phyloP scores from a whole-genome alignment of 2,113 vertebrate genomes.

The Callopanchax toddi region DNA sequence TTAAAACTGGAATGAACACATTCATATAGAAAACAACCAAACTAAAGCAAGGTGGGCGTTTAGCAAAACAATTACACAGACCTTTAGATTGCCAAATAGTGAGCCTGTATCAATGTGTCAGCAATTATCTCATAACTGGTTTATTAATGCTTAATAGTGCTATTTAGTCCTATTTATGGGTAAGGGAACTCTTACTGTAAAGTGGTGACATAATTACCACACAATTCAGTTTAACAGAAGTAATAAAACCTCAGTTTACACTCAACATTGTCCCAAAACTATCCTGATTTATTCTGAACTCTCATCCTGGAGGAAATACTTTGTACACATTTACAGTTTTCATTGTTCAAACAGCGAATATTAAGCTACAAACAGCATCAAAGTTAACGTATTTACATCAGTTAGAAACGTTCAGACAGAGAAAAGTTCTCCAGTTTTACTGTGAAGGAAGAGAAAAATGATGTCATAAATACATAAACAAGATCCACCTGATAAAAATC shows the following conservation, averaged over 20 bases:
- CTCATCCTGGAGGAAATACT: slow-evolving; percentile 61
- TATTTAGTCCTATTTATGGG: no score
- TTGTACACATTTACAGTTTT: slow-evolving; percentile 71
- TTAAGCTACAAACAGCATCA: slow-evolving; percentile 51
- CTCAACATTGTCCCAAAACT: slow-evolving; percentile 42
- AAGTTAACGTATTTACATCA: slow-evolving; percentile 39
- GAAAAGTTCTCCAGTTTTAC: slow-evolving; percentile 28
- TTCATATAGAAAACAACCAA: no score
- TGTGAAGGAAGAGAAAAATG: slow-evolving; percentile 45
- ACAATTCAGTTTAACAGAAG: no score
- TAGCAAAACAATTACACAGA: no score
- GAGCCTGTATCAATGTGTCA: no score
- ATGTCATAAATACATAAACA: slow-evolving; percentile 62
- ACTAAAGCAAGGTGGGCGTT: no score
- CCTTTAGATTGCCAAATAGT: no score
- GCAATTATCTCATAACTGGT: no score
- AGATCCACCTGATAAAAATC: slow-evolving; percentile 41
- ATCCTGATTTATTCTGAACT: slow-evolving; percentile 53
- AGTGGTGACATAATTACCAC: no score
- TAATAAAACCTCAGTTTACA: slow-evolving; percentile 9
- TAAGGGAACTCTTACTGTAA: no score
- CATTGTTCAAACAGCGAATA: slow-evolving; percentile 34
- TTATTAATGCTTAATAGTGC: no score
- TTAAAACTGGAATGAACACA: no score
- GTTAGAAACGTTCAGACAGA: slow-evolving; percentile 48